These are phyloP conservation scores for Chironomus tepperi DNA, from an alignment of 1,140 invertebrate genomes.

Conservation along the genomic window DNA sequence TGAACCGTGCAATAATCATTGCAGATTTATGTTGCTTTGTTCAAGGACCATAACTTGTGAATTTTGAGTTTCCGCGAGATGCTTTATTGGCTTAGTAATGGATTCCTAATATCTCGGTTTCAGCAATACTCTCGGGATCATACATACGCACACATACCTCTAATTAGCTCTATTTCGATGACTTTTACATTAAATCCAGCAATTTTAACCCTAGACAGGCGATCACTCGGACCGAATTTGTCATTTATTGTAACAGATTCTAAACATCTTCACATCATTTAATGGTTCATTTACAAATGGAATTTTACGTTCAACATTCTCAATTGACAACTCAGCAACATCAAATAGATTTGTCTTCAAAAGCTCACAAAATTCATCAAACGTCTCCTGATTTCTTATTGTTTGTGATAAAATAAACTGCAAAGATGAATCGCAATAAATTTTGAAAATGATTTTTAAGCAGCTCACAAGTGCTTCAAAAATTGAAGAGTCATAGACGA, in stretches of 20 bases:
- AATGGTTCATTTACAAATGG: not conserved
- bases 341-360: not conserved
- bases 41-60: no score
- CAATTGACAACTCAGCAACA: not conserved
- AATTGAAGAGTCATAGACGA: conserved; percentile 35
- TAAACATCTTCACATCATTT: not conserved
- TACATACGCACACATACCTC: no score
- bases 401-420: conserved; percentile 35
- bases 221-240: not conserved
- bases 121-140: no score
- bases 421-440: conserved; percentile 26
- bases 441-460: conserved; percentile 31
- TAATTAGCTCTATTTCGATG: no score
- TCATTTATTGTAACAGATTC: not conserved
- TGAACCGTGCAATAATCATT: no score
- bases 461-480: conserved; percentile 31
- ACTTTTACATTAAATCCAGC: no score
- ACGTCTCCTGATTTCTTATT: conserved; percentile 36
- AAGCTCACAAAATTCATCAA: not conserved
- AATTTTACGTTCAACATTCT: not conserved
- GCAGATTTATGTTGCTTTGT: no score
- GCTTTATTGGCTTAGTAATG: no score
- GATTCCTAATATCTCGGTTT: no score
- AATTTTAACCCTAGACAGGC: not conserved
- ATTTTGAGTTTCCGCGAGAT: no score